Conservation (phyloP, 2,888 invertebrate species). For the Rhopalosiphum nymphaeae region DNA sequence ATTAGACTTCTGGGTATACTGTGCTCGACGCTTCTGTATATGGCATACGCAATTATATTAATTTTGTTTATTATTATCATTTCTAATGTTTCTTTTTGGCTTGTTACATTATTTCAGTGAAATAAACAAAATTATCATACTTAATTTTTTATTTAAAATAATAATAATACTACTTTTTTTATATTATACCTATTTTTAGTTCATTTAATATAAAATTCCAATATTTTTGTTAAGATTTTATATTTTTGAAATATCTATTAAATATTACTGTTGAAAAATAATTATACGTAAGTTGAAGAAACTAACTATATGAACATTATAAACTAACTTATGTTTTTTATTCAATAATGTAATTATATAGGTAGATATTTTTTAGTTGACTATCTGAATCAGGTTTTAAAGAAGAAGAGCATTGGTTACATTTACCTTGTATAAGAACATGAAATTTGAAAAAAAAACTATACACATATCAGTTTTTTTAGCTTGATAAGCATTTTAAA, state of each 20-base stretch:
- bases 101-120: background rate
- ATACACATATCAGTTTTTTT: background rate
- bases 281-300: background rate
- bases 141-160: background rate
- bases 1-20: background rate
- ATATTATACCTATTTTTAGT: too few species aligned
- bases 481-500: slow-evolving; percentile 4
- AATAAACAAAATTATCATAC: background rate
- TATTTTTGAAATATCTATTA: background rate
- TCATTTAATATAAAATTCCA: background rate
- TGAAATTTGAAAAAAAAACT: background rate
- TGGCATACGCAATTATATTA: background rate
- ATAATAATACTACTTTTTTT: background rate
- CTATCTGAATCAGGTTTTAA: background rate
- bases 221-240: background rate
- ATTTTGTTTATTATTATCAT: slow-evolving; percentile 32
- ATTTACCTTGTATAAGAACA: background rate
- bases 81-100: background rate
- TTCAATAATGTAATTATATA: background rate
- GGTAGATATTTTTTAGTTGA: background rate
- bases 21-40: background rate
- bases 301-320: background rate
- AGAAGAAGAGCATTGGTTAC: background rate
- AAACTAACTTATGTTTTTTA: background rate
- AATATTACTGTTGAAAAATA: background rate